Conservation (phyloP, 53 echinoderm and acorn worm species). For the Temnopleurus reevesii region DNA sequence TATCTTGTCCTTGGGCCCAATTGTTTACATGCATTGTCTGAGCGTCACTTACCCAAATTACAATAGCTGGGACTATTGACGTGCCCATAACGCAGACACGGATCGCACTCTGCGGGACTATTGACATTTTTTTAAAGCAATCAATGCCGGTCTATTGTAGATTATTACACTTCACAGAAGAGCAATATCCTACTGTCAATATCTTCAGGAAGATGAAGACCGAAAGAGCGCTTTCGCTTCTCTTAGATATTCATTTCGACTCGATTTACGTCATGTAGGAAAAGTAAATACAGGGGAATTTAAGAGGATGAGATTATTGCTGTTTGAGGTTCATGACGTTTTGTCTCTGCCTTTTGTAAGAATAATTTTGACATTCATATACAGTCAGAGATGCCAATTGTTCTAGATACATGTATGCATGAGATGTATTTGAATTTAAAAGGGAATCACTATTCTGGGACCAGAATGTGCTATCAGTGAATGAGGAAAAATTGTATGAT, state of each 20-base stretch:
- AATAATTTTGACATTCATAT: neutral
- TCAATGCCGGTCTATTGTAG: constrained; percentile 26
- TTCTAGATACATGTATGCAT: neutral
- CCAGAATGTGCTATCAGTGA: too few relatives aligned
- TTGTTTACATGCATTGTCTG: constrained; percentile 16
- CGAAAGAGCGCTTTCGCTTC: neutral
- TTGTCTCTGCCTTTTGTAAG: neutral
- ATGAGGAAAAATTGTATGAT: too few relatives aligned
- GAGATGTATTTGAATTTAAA: neutral
- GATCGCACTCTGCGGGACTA: constrained; percentile 20
- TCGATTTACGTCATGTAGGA: neutral
- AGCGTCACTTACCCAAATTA: constrained; percentile 14
- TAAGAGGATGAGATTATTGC: neutral
- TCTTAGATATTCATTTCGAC: constrained; percentile 21
- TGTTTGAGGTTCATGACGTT: neutral
- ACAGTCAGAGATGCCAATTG: neutral
- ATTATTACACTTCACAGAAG: constrained; percentile 42
- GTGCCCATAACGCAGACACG: neutral
- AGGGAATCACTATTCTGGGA: too few relatives aligned
- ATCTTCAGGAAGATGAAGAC: neutral
- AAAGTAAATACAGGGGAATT: neutral
- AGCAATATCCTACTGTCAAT: constrained; percentile 24
- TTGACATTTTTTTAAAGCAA: constrained; percentile 40
- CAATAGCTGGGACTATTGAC: constrained; percentile 21
- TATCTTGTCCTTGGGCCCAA: neutral